Conservation (phyloP, 92 coral and sea anemone species). For the Phenganax subtilis region DNA sequence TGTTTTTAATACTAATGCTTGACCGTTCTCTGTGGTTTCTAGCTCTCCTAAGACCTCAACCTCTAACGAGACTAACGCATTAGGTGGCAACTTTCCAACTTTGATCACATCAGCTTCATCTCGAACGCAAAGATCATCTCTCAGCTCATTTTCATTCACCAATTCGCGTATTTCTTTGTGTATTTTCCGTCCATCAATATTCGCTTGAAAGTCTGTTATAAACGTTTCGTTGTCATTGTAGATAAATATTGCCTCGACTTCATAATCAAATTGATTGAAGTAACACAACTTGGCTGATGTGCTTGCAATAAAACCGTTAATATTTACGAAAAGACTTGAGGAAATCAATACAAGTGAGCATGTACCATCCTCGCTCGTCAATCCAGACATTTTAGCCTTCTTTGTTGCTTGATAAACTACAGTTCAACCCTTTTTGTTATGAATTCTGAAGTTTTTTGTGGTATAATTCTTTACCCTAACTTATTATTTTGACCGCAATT, state of each 20-base stretch:
- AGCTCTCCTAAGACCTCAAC: constrained; percentile 85
- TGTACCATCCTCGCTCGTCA: constrained; percentile 70
- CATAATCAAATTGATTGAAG: constrained; percentile 76
- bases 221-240: constrained; percentile 82
- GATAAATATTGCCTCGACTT: constrained; percentile 76
- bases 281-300: constrained; percentile 78
- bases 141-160: constrained; percentile 20
- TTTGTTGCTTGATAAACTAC: not conserved
- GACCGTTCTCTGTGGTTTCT: constrained; percentile 60
- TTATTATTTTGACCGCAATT: not conserved
- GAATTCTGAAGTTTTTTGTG: constrained; percentile 24
- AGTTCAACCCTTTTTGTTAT: constrained; percentile 24
- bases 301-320: constrained; percentile 88
- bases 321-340: constrained; percentile 90
- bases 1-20: constrained; percentile 78
- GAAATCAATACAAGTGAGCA: constrained; percentile 66
- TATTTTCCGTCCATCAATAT: constrained; percentile 73
- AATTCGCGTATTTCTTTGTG: constrained; percentile 60
- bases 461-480: constrained; percentile 1
- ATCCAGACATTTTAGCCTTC: constrained; percentile 62
- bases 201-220: constrained; percentile 82
- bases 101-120: constrained; percentile 71
- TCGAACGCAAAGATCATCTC: constrained; percentile 48
- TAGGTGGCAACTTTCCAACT: constrained; percentile 92
- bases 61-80: constrained; percentile 72